Evolutionary conservation across 2,888 invertebrate species (phyloP).

Genomic region (Crioceris asparagi): DNA sequence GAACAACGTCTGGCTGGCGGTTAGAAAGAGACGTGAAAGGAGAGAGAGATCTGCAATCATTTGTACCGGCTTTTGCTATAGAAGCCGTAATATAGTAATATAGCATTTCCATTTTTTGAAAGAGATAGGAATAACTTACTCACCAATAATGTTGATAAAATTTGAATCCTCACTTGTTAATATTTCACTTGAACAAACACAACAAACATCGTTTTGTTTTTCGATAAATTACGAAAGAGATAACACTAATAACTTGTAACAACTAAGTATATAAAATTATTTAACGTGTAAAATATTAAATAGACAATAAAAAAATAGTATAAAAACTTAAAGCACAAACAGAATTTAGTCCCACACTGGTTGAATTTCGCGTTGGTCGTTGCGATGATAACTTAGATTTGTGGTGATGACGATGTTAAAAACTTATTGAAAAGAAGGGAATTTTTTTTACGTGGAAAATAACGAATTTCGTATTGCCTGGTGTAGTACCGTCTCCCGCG

Average conservation of each 20-base stretch:
- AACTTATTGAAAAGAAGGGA: too few species aligned
- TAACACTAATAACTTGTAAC: constrained; percentile 18
- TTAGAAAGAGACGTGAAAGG: too few species aligned
- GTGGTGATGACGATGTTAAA: too few species aligned
- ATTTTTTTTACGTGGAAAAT: constrained; percentile 21
- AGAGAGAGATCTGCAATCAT: constrained; percentile 3
- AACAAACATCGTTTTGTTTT: constrained; percentile 34
- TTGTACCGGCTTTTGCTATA: constrained; percentile 5
- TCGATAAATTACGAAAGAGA: constrained; percentile 4
- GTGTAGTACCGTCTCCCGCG: constrained; percentile 27
- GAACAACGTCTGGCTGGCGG: too few species aligned
- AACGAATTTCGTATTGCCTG: constrained; percentile 13
- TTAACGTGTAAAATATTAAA: too few species aligned
- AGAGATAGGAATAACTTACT: constrained; percentile 23
- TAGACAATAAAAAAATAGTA: constrained; percentile 14
- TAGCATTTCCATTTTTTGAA: too few species aligned
- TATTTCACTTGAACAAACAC: constrained; percentile 36
- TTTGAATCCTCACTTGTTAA: constrained; percentile 25
- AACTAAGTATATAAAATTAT: constrained; percentile 6
- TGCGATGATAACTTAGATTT: too few species aligned
- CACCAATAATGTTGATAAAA: constrained; percentile 27
- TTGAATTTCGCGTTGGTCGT: constrained; percentile 8
- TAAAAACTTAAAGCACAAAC: constrained; percentile 22
- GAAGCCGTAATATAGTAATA: too few species aligned
- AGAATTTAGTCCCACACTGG: constrained; percentile 15